Evolutionary conservation across 2,888 invertebrate species (phyloP).

Genomic region (Glaucopsyche alexis): DNA sequence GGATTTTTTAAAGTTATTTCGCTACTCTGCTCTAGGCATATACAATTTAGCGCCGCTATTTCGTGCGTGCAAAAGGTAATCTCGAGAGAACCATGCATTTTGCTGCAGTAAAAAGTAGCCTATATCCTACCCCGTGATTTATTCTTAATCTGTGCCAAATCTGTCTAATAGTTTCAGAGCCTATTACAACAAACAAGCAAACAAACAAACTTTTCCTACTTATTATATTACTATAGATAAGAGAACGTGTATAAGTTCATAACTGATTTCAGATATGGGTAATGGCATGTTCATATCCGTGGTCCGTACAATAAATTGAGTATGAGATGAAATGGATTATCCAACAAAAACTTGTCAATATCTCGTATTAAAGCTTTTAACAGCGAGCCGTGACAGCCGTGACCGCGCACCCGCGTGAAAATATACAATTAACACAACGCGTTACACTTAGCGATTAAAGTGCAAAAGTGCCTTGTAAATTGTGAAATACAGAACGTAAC

Average conservation of each 20-base stretch:
- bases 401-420: slow-evolving; percentile 34
- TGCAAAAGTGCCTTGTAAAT: slow-evolving; percentile 36
- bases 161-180: too few relatives aligned
- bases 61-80: too few relatives aligned
- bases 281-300: neutral
- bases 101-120: too few relatives aligned
- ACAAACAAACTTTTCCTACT: too few relatives aligned
- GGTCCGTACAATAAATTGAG: neutral
- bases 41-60: neutral
- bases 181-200: too few relatives aligned
- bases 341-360: slow-evolving; percentile 25
- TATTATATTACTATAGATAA: too few relatives aligned
- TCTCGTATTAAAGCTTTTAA: slow-evolving; percentile 30
- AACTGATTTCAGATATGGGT: neutral
- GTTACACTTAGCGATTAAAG: slow-evolving; percentile 39
- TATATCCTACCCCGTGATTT: too few relatives aligned
- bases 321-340: neutral
- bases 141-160: too few relatives aligned
- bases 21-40: neutral
- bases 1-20: neutral
- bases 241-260: neutral
- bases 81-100: too few relatives aligned
- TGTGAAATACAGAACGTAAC: slow-evolving; percentile 16
- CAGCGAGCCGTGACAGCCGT: slow-evolving; percentile 29
- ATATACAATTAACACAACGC: slow-evolving; percentile 39